Evolutionary conservation across 2,888 invertebrate genomes (phyloP).

Genomic region (Meghimatium bilineatum): DNA sequence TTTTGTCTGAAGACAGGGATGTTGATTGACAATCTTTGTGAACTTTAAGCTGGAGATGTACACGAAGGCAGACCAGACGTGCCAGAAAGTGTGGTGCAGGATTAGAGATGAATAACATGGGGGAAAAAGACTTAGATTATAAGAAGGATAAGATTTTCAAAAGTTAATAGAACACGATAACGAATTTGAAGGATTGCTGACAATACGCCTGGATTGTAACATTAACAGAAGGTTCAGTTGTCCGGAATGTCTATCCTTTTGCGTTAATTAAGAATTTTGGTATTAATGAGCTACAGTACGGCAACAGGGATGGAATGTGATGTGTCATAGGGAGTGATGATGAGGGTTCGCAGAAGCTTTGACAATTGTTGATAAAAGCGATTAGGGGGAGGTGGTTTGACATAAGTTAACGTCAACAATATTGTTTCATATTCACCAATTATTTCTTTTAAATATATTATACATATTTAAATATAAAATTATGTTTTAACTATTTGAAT

Average conservation of each 20-base stretch:
- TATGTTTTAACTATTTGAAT: too few relatives aligned
- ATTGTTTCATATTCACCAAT: too few relatives aligned
- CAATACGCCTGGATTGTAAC: background rate
- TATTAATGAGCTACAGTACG: too few relatives aligned
- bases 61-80: background rate
- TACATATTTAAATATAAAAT: too few relatives aligned
- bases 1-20: background rate
- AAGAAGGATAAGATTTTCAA: background rate
- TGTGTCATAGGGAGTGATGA: too few relatives aligned
- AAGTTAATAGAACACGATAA: background rate
- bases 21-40: conserved; percentile 19
- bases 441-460: too few relatives aligned
- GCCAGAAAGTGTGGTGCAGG: background rate
- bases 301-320: too few relatives aligned
- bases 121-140: background rate
- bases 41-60: background rate
- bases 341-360: too few relatives aligned
- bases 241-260: background rate
- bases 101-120: background rate
- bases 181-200: background rate
- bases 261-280: background rate
- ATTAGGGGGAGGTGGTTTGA: too few relatives aligned
- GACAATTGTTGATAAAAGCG: too few relatives aligned
- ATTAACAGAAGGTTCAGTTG: background rate
- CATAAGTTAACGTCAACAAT: too few relatives aligned